A percentile compares a stretch with the other conserved stretches of the same genome.
phyloP scores from a whole-genome alignment of 1,140 invertebrate species.

The Sitodiplosis mosellana region DNA sequence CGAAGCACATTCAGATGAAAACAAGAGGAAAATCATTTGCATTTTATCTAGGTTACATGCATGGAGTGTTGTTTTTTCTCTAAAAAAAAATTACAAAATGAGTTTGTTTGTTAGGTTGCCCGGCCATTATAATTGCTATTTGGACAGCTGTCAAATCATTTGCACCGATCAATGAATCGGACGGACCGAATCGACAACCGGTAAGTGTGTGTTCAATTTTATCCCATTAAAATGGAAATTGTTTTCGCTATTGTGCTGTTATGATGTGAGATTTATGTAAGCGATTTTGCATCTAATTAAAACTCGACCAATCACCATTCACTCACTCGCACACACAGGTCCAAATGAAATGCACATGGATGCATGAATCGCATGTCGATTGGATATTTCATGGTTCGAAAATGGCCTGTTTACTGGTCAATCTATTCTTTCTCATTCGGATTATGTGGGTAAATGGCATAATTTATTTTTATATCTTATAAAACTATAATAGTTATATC shows the following conservation, averaged over 20 bases:
- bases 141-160: conserved; percentile 42
- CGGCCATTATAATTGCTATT: conserved; percentile 42
- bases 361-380: conserved; percentile 49
- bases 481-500: not conserved
- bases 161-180: not conserved
- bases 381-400: conserved; percentile 66
- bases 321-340: conserved; percentile 3
- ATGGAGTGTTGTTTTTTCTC: too few species aligned
- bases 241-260: too few species aligned
- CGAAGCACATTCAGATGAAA: too few species aligned
- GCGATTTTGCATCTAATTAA: too few species aligned
- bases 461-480: not conserved
- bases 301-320: too few species aligned
- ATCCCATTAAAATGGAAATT: not conserved
- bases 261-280: too few species aligned
- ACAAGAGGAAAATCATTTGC: too few species aligned
- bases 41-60: too few species aligned
- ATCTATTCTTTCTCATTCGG: conserved; percentile 68
- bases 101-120: too few species aligned
- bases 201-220: not conserved
- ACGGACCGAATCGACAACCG: not conserved
- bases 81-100: too few species aligned
- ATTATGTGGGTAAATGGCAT: conserved; percentile 74
- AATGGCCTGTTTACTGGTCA: conserved; percentile 45
- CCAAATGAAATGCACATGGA: conserved; percentile 41